Evolutionary conservation across 2,113 vertebrate species (phyloP).

Genomic region (Hyla sarda): DNA sequence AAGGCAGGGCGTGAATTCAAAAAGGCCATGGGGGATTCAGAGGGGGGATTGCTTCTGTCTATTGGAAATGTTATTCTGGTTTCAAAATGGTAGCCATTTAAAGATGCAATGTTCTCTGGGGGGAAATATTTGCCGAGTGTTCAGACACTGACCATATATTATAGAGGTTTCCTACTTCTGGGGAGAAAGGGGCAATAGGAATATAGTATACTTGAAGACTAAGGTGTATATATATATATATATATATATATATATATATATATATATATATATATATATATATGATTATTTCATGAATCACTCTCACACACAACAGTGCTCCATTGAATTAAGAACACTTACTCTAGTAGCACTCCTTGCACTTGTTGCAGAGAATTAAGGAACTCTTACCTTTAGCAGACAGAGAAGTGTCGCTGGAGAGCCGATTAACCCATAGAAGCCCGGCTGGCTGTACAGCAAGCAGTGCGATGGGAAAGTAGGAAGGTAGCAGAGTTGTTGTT

Average conservation of each 20-base stretch:
- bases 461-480: background rate
- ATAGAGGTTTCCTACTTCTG: slow-evolving; percentile 60
- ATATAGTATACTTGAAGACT: slow-evolving; percentile 64
- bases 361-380: slow-evolving; percentile 57
- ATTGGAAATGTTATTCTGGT: slow-evolving; percentile 48
- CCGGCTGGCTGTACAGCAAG: background rate
- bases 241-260: background rate
- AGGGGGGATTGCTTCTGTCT: slow-evolving; percentile 47
- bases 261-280: slow-evolving; percentile 19
- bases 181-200: slow-evolving; percentile 44
- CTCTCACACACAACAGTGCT: background rate
- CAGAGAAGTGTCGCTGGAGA: slow-evolving; percentile 1
- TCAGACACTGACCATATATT: background rate
- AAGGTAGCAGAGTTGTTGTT: background rate
- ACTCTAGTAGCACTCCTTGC: too few relatives aligned
- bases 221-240: slow-evolving; percentile 61
- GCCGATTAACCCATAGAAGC: slow-evolving; percentile 20
- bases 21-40: slow-evolving; percentile 66
- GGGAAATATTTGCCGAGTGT: background rate
- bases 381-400: slow-evolving; percentile 61
- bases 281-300: background rate
- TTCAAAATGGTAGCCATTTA: slow-evolving; percentile 54
- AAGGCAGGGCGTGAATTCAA: slow-evolving; percentile 84
- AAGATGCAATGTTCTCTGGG: slow-evolving; percentile 2
- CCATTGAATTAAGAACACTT: too few relatives aligned